Conservation (phyloP, 2,888 invertebrate species). For the Hedya salicella region DNA sequence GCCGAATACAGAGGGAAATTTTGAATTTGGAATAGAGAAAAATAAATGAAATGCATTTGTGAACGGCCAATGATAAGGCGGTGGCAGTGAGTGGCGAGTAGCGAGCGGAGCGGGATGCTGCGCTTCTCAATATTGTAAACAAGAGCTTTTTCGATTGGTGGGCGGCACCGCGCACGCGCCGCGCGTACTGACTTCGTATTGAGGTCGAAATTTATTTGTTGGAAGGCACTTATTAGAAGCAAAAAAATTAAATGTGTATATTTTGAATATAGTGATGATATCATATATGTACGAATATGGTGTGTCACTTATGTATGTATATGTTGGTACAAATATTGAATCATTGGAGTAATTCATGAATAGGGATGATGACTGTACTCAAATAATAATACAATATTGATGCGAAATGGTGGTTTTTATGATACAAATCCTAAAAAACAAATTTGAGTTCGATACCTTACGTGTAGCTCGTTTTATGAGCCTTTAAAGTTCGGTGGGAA, state of each 20-base stretch:
- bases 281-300: no score
- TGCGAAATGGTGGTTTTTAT: no score
- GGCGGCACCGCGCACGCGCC: conserved; percentile 71
- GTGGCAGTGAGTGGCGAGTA: conserved; percentile 21
- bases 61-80: conserved; percentile 27
- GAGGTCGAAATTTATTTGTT: conserved; percentile 49
- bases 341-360: no score
- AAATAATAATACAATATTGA: no score
- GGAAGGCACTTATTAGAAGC: neutral
- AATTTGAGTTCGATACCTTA: no score
- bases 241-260: neutral
- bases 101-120: conserved; percentile 64
- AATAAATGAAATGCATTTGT: neutral
- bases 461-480: no score
- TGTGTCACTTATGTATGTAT: no score
- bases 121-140: conserved; percentile 78
- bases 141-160: conserved; percentile 80
- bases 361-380: no score
- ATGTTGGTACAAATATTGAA: no score
- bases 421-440: no score
- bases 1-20: neutral
- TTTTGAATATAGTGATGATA: no score
- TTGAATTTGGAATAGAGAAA: neutral
- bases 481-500: no score
- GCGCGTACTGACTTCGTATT: conserved; percentile 58